Base-by-base conservation (phyloP, 2,113 vertebrate species). In the Amazona guildingii region DNA sequence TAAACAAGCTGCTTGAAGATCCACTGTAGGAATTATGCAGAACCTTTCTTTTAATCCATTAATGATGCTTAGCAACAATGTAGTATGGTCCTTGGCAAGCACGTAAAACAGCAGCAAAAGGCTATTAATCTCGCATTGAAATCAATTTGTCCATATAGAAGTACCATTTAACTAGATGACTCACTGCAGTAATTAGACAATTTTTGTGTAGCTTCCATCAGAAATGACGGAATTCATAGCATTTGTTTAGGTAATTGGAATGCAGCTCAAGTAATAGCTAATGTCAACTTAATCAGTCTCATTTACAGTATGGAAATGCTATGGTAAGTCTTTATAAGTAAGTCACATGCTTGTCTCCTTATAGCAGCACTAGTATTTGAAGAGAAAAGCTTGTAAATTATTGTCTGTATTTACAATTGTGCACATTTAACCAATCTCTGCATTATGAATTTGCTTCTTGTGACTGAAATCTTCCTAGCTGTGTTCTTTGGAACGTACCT, bases 41-140 rank as follows among this genome's bases (percentile, higher is more conserved):
- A 97, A 55, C 85, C 96, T 92, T 64, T 93, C 95, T 96, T 94
- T 92, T 96, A 97, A 97, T 90, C 94, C 85, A 95, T 91, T 97
- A 97, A 96, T 97, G 92, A 94, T 93, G 89, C 88, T 95, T 97
- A 96, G 96, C 86, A 82, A 94, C 92, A 70, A 87, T 4, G 84
- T 92, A 96, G 96, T 81, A 52, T 82, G 93, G 92, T 93, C 94
- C 94, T 94, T 96, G 93, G 91, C 92, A 76, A 78, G 92, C 94
- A 73, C 69, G 61, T 96, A 97, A 94, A 86, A 49, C 94, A 92
- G 90, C 73, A 94, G 86, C 95, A 96, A 92, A 94, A 95, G 92
- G 89, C 94, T 85, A 96, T 88, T 97, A 95, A 93, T 95, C 93
- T 94, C 74, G 86, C 93, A 75, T 61, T 80, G 90, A 86, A 88